Conservation (phyloP, 1,140 invertebrate genomes). For the Caenorhabditis elegans region WBcel235 BX284604.4:9551501-9552000, state of each 20-base stretch:
- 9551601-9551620: no score
- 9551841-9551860: constrained; percentile 43
- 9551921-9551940: constrained; percentile 45
- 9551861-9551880: neutral
- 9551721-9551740: constrained; percentile 22
- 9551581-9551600: neutral
- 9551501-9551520: neutral
- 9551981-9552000: constrained; percentile 1
- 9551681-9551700: neutral
- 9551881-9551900: neutral
- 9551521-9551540: neutral
- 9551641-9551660: neutral
- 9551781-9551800: neutral
- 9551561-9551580: neutral
- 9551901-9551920: constrained; percentile 48
- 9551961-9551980: constrained; percentile 51
- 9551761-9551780: neutral
- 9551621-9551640: neutral
- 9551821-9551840: constrained; percentile 37
- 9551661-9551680: neutral
- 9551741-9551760: constrained; percentile 37
- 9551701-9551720: neutral
- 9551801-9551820: constrained; percentile 28
- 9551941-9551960: constrained; percentile 6
- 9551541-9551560: neutral